These are phyloP conservation scores for Oophaga pumilio DNA, from an alignment of 2,113 vertebrate genomes.

Conservation along the genomic window DNA sequence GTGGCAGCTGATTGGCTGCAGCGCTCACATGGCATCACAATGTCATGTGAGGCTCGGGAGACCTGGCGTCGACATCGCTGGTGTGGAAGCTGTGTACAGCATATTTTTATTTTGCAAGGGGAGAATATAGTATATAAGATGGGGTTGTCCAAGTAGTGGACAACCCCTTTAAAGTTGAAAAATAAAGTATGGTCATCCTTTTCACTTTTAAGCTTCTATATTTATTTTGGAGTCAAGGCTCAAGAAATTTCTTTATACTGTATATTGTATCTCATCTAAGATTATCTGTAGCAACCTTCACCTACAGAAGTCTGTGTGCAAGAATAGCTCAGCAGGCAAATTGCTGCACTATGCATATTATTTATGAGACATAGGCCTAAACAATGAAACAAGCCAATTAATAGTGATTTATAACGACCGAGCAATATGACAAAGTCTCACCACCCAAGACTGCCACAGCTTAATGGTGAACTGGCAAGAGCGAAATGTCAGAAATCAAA, in stretches of 20 bases:
- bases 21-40: too few relatives aligned
- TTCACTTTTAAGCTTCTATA: too few relatives aligned
- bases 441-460: not conserved
- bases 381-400: constrained; percentile 30
- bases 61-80: too few relatives aligned
- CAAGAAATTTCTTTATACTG: not conserved
- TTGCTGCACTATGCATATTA: not conserved
- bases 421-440: not conserved
- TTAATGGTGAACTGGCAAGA: not conserved
- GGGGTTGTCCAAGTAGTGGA: too few relatives aligned
- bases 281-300: not conserved
- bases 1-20: too few relatives aligned
- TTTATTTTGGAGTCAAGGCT: too few relatives aligned
- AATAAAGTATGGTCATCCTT: too few relatives aligned
- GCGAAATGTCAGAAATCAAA: constrained; percentile 9
- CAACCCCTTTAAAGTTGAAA: too few relatives aligned
- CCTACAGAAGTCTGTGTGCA: not conserved
- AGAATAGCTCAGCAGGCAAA: constrained; percentile 2
- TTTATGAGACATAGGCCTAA: constrained; percentile 7
- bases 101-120: too few relatives aligned
- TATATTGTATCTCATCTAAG: not conserved
- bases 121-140: too few relatives aligned
- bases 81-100: too few relatives aligned
- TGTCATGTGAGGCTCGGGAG: too few relatives aligned
- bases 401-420: not conserved